Evolutionary conservation across 1,140 invertebrate species (phyloP).

Genomic region (Leptinotarsa texana): DNA sequence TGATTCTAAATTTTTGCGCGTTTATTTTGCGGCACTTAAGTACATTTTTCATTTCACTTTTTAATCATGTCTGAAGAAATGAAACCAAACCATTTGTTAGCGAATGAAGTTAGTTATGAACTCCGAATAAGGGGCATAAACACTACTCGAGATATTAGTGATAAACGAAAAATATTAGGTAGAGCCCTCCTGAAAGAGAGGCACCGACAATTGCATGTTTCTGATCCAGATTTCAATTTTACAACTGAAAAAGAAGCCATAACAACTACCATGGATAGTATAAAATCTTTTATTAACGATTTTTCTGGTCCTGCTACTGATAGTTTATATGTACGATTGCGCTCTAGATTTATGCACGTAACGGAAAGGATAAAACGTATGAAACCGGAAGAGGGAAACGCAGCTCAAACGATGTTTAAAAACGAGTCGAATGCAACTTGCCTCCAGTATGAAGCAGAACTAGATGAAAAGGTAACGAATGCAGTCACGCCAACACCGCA

Average conservation of each 20-base stretch:
- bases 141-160: conserved; percentile 2
- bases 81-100: conserved; percentile 16
- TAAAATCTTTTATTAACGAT: conserved; percentile 1
- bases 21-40: too few relatives aligned
- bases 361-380: neutral
- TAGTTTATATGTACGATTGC: neutral
- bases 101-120: conserved; percentile 9
- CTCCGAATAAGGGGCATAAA: neutral
- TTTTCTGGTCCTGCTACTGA: conserved; percentile 2
- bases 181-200: neutral
- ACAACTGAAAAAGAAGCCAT: neutral
- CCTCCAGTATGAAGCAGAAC: neutral
- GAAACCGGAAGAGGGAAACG: neutral
- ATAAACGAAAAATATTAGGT: conserved; percentile 14
- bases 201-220: neutral
- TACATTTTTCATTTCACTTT: too few relatives aligned
- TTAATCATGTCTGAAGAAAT: conserved; percentile 1
- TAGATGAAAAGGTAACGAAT: neutral
- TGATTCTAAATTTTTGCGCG: too few relatives aligned
- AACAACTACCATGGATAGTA: neutral
- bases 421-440: conserved; percentile 7
- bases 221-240: conserved; percentile 7
- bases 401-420: neutral
- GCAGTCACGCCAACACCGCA: too few relatives aligned
- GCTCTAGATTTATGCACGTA: conserved; percentile 5